These are phyloP conservation scores for Crotalus viridis DNA, from an alignment of 2,113 vertebrate species.

Conservation along the genomic window DNA sequence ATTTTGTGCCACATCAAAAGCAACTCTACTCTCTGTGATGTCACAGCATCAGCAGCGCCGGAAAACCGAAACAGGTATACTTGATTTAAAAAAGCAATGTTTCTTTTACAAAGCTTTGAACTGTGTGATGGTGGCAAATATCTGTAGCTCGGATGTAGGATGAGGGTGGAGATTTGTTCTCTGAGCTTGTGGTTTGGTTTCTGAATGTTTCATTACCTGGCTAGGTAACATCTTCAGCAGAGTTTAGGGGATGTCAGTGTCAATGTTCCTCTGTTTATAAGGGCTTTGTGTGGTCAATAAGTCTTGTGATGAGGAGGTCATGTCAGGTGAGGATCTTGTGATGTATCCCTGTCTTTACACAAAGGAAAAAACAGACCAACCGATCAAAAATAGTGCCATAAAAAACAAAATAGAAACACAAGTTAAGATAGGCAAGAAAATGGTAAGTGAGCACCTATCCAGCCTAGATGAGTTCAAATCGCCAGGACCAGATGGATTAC, in stretches of 20 bases:
- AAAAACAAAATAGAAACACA: too few relatives aligned
- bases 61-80: not conserved
- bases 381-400: too few relatives aligned
- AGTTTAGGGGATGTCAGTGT: not conserved
- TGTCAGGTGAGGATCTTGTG: not conserved
- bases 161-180: too few relatives aligned
- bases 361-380: too few relatives aligned
- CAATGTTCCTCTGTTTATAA: not conserved
- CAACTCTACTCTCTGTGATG: not conserved
- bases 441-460: too few relatives aligned
- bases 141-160: not conserved
- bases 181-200: too few relatives aligned
- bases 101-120: not conserved
- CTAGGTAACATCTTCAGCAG: too few relatives aligned
- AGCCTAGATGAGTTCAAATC: too few relatives aligned
- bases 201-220: too few relatives aligned
- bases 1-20: not conserved
- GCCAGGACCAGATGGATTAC: too few relatives aligned
- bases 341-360: too few relatives aligned
- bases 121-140: not conserved
- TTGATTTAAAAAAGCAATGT: not conserved
- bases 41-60: not conserved
- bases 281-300: not conserved
- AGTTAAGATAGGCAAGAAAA: too few relatives aligned
- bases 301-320: not conserved